Conservation (phyloP, 2,797 vertebrate genomes). For the Galago senegalensis region DNA sequence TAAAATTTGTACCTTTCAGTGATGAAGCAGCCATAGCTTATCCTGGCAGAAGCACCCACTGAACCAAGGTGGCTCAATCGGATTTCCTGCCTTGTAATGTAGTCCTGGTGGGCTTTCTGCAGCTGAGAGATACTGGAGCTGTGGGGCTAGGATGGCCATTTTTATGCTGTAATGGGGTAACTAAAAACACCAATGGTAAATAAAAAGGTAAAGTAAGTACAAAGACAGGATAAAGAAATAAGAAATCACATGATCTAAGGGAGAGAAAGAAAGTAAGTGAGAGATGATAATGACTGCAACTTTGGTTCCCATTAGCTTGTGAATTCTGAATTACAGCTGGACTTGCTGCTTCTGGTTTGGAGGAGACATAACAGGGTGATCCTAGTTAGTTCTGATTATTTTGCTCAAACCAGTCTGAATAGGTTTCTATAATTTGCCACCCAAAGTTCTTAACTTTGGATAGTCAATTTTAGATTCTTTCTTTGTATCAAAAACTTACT, state of each 20-base stretch:
- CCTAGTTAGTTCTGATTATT: neutral
- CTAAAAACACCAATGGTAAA: neutral
- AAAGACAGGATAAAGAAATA: neutral
- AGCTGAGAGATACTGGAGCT: neutral
- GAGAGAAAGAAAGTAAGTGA: neutral
- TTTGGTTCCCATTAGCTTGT: neutral
- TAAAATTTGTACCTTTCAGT: neutral
- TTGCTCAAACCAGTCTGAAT: constrained; percentile 17
- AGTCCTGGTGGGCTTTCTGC: neutral
- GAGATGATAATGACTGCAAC: neutral
- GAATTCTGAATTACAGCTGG: neutral
- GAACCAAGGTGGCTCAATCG: neutral
- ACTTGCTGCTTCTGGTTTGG: neutral
- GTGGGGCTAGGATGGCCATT: neutral
- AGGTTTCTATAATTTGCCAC: constrained; percentile 51
- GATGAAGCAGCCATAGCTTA: neutral
- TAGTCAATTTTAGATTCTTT: constrained; percentile 43
- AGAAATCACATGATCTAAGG: neutral
- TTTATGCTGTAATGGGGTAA: neutral
- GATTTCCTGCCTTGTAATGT: neutral
- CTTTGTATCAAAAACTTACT: constrained; percentile 73
- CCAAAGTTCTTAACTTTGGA: constrained; percentile 38
- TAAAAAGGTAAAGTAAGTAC: neutral
- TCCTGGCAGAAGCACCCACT: neutral
- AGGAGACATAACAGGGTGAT: neutral